phyloP scores from a whole-genome alignment of 2,113 vertebrate genomes.

The Gopherus flavomarginatus region DNA sequence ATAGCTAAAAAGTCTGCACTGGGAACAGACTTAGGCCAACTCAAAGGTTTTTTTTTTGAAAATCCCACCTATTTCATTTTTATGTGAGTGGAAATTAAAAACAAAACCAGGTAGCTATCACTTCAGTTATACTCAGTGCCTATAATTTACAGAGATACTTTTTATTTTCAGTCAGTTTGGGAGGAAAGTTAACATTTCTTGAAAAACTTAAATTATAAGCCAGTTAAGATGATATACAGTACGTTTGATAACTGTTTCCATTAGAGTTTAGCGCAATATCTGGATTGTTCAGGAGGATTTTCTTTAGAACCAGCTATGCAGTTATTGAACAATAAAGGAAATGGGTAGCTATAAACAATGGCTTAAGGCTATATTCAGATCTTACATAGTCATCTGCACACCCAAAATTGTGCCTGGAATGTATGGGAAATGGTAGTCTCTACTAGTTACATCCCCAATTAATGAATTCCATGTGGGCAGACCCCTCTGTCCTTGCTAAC shows the following conservation, averaged over 20 bases:
- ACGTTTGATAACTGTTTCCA: slow-evolving; percentile 49
- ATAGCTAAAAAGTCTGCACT: background rate
- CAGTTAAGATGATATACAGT: slow-evolving; percentile 36
- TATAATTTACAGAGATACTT: slow-evolving; percentile 48
- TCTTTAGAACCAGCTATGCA: background rate
- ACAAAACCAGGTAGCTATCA: background rate
- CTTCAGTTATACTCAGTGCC: background rate
- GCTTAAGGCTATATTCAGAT: background rate
- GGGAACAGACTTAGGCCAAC: background rate
- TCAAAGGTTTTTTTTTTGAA: background rate
- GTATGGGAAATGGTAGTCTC: background rate
- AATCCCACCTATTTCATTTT: background rate
- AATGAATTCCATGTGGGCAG: background rate
- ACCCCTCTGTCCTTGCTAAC: background rate
- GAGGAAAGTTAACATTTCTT: slow-evolving; percentile 11
- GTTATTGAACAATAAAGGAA: slow-evolving; percentile 24
- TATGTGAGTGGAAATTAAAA: background rate
- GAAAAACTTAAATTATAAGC: slow-evolving; percentile 53
- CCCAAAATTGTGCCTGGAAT: too few relatives aligned
- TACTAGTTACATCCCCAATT: background rate
- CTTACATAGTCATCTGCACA: too few relatives aligned
- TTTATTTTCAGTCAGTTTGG: slow-evolving; percentile 9
- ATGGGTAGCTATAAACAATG: background rate
- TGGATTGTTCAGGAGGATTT: slow-evolving; percentile 15
- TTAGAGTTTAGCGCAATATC: slow-evolving; percentile 32